Base-by-base conservation (phyloP, 2,113 vertebrate species). In the Fukomys damarensis region DNA sequence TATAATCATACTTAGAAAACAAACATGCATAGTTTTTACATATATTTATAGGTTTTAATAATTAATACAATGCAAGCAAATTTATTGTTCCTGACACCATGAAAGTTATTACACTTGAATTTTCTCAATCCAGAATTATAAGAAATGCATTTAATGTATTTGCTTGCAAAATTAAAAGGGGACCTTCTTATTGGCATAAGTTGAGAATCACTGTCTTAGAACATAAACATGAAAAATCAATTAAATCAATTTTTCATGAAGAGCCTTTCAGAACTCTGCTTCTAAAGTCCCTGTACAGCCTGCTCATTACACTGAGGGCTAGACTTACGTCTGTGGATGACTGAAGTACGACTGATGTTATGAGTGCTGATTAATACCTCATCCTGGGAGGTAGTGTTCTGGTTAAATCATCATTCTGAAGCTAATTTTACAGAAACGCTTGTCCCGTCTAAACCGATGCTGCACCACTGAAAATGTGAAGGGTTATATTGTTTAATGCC, bases 191-290 rank as follows among this genome's bases (percentile, higher is more conserved):
- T 35, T 91, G 43, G 22, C 52, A 81, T 91, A 70, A 68, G 16
- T 49, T 84, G 38, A 35, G 22, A 91, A 96, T 35, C 30, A 83
- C 20, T 96, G 95, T 98, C 92, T 93, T 96, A 96, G 92, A 98
- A 95, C 61, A 95, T 54, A 96, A 97, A 98, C 97, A 97, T 97
- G 96, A 97, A 98, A 98, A 97, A 97, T 98, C 80, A 98, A 98
- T 96, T 96, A 96, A 96, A 96, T 97, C 96, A 97, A 96, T 97
- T 96, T 98, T 98, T 98, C 61, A 97, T 98, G 68, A 98, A 95
- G 32, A 76, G 28, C 24, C 93, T 98, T 97, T 98, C 96, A 98
- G 91, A 98, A 97, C 94, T 97, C 83, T 24, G 68, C 38, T 96
- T 98, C 97, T 95, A 88, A 98, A 97, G 87, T 96, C 92, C 80